phyloP scores from a whole-genome alignment of 2,797 vertebrate genomes.

The Hapalemur alaotrensis region DNA sequence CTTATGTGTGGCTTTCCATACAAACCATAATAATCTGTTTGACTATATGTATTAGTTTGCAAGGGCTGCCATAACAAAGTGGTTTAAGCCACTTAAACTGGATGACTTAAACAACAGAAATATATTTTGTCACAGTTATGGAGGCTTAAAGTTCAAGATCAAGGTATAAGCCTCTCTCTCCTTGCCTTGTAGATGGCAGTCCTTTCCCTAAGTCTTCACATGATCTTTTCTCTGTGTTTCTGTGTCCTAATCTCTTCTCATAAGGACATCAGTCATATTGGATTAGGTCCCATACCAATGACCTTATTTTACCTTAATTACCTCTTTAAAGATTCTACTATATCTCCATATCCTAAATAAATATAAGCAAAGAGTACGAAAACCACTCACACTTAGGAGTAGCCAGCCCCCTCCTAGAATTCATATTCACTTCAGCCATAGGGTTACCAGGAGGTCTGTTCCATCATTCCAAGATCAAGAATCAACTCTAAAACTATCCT shows the following conservation, averaged over 20 bases:
- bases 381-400: background rate
- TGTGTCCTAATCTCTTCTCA: background rate
- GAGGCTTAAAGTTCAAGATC: background rate
- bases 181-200: background rate
- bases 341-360: background rate
- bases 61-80: background rate
- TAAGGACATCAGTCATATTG: background rate
- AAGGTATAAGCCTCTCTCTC: background rate
- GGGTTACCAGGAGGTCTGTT: constrained; percentile 30
- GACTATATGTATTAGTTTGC: background rate
- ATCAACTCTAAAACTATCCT: constrained; percentile 56
- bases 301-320: background rate
- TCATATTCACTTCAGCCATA: background rate
- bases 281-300: background rate
- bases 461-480: constrained; percentile 35
- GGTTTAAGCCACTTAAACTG: background rate
- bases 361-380: background rate
- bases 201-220: background rate
- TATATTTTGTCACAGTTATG: background rate
- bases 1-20: background rate
- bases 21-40: constrained; percentile 1
- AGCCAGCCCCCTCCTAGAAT: background rate
- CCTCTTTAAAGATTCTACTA: background rate
- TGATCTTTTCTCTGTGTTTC: background rate
- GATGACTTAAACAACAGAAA: background rate